Conservation (phyloP, 2,113 vertebrate species). For the Nycticorax nycticorax region DNA sequence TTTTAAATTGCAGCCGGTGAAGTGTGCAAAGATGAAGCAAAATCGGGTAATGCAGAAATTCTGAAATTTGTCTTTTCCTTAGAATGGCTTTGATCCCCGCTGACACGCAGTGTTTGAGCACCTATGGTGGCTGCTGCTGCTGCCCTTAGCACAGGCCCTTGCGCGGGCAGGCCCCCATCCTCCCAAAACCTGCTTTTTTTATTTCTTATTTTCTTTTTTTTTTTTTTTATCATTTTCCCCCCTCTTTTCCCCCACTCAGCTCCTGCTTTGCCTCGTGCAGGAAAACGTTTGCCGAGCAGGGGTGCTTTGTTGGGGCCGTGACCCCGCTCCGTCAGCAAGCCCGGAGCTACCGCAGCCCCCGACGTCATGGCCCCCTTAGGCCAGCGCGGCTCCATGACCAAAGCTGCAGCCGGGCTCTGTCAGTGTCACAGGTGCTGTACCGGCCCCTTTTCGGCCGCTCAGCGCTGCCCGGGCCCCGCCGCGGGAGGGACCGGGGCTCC, state of each 20-base stretch:
- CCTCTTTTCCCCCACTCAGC: not conserved
- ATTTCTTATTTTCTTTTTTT: too few relatives aligned
- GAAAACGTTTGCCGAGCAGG: not conserved
- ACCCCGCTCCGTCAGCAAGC: not conserved
- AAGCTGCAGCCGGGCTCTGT: not conserved
- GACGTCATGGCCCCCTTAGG: not conserved
- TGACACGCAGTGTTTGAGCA: not conserved
- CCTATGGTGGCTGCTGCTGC: not conserved
- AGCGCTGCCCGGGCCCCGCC: not conserved
- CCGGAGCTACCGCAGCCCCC: not conserved
- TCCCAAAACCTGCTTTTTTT: not conserved
- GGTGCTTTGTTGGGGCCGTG: not conserved
- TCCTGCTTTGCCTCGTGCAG: not conserved
- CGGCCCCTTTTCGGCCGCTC: not conserved
- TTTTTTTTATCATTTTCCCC: too few relatives aligned
- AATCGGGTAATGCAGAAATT: not conserved
- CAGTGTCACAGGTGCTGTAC: not conserved
- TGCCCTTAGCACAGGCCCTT: rapidly evolving
- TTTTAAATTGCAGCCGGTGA: not conserved
- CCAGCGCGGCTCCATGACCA: rapidly evolving
- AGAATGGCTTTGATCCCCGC: not conserved
- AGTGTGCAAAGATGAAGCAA: not conserved
- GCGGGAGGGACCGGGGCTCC: not conserved
- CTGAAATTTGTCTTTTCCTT: rapidly evolving
- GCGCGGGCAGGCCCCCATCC: rapidly evolving